Evolutionary conservation across 2,888 invertebrate genomes (phyloP).

Genomic region (Microchrysa polita): DNA sequence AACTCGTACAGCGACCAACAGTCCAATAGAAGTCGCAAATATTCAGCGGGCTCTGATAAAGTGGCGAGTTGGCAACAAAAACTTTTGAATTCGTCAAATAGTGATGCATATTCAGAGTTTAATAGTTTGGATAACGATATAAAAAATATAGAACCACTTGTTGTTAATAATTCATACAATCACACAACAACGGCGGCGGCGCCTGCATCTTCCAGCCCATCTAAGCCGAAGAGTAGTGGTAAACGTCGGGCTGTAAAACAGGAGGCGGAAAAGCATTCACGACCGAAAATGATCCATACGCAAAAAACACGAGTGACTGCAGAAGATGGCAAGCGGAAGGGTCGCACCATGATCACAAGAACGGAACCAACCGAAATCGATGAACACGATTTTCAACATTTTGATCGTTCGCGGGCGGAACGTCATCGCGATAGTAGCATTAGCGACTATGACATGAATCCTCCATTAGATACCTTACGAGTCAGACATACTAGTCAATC

Average conservation of each 20-base stretch:
- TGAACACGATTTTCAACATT: constrained; percentile 45
- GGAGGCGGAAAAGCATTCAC: constrained; percentile 60
- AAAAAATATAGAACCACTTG: constrained; percentile 64
- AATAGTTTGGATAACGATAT: constrained; percentile 66
- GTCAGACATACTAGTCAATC: constrained; percentile 56
- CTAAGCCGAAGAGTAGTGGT: constrained; percentile 53
- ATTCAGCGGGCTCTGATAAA: constrained; percentile 48
- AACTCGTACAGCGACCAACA: constrained; percentile 49
- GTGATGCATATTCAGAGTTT: constrained; percentile 64
- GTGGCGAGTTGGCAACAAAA: constrained; percentile 58
- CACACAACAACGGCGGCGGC: constrained; percentile 56
- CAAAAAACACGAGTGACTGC: constrained; percentile 70
- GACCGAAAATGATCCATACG: constrained; percentile 83
- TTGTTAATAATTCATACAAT: constrained; percentile 61
- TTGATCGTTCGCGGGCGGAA: constrained; percentile 43
- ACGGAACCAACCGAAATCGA: constrained; percentile 55
- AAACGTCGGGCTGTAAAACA: constrained; percentile 52
- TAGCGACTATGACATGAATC: constrained; percentile 61
- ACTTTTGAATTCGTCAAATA: constrained; percentile 56
- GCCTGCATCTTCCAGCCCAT: constrained; percentile 52
- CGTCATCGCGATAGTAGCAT: constrained; percentile 44
- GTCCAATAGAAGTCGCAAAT: constrained; percentile 47
- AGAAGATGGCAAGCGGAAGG: constrained; percentile 69
- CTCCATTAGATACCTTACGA: constrained; percentile 53
- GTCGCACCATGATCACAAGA: constrained; percentile 67